Evolutionary conservation across 2,113 vertebrate genomes (phyloP), one percentile per base, ranked within the genome.

Genomic region (Condylura cristata): DNA sequence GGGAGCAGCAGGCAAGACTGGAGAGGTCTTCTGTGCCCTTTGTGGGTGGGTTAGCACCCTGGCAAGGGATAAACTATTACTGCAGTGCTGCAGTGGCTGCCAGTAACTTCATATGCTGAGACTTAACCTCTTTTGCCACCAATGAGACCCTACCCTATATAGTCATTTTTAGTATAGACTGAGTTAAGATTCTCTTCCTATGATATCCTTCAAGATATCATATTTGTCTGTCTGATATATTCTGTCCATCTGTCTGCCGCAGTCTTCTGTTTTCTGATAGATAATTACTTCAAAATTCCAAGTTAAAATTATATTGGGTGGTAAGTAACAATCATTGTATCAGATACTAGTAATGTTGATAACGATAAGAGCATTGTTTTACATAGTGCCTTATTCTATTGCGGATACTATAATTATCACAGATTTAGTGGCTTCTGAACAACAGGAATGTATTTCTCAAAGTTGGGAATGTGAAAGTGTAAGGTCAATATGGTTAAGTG

Each of bases 201-300:
- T 58, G 12, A 71, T 10, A 71, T n/a, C 66, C 17, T 85, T 91
- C 46, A 71, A 26, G 75, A 86, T 65, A n/a, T 72, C 65, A 39
- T 70, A 14, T 58, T 28, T 75, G 7, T 37, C 5, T 30, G 16
- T 75, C 4, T 51, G 22, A 22, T 56, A 56, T 22, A 56, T 56
- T 56, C 53, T 56, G 53, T 63, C 34, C 2, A 28, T 89, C 66
- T 53, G 30, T 79, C 1, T 78, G 5, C 61, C 22, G 6, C 0
- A 85, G 9, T 74, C 14, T 46, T 71, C 34, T 58, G 9, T 60
- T 78, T 93, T 84, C 18, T 78, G 3, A 53, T 3, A 80, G 71
- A 63, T 83, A 66, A 5, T 34, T 70, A 41, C n/a, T 88, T 90
- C 32, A 83, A 34, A 24, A 93, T 96, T 56, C 72, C n/a, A 63